A percentile compares a stretch with the other conserved stretches of the same genome.
These are phyloP conservation scores for Actinernus sp. DNA, from an alignment of 92 coral and sea anemone genomes.

Conservation along the genomic window DNA sequence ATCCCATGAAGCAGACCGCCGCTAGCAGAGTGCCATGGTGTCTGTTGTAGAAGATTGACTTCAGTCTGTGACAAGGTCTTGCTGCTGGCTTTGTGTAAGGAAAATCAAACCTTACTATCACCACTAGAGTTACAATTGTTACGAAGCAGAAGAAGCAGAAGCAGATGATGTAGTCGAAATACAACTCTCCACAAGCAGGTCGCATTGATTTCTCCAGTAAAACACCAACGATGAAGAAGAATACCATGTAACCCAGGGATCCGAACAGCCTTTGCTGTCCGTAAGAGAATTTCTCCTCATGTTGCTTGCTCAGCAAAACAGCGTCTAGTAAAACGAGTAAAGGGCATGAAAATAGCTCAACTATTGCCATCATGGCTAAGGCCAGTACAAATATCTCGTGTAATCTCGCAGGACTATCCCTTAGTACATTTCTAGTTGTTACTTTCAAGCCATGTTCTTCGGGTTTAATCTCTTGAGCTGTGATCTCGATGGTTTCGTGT, in stretches of 20 bases:
- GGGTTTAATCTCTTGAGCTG: not conserved
- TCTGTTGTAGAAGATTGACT: constrained; percentile 62
- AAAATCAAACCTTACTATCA: constrained; percentile 72
- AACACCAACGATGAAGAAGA: constrained; percentile 72
- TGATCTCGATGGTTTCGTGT: not conserved
- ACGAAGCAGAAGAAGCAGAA: constrained; percentile 84
- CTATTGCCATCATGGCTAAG: constrained; percentile 51
- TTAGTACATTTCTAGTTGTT: constrained; percentile 59
- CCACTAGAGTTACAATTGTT: constrained; percentile 72
- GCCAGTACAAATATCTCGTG: constrained; percentile 72
- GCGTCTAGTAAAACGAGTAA: constrained; percentile 74
- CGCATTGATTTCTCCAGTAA: constrained; percentile 85
- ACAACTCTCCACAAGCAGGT: constrained; percentile 82
- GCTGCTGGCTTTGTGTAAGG: constrained; percentile 43
- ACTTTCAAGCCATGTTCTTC: constrained; percentile 37
- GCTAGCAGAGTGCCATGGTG: constrained; percentile 75
- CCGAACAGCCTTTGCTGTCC: constrained; percentile 94
- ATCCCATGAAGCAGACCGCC: constrained; percentile 80
- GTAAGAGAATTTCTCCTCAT: constrained; percentile 68
- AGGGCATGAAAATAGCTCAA: constrained; percentile 73
- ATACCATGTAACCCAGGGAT: constrained; percentile 78
- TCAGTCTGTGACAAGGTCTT: constrained; percentile 56
- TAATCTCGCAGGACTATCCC: constrained; percentile 52
- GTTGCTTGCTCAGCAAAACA: constrained; percentile 70
- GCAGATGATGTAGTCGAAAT: constrained; percentile 87